These are phyloP conservation scores for Bombus huntii DNA, from an alignment of 1,140 invertebrate species.

Conservation along the genomic window DNA sequence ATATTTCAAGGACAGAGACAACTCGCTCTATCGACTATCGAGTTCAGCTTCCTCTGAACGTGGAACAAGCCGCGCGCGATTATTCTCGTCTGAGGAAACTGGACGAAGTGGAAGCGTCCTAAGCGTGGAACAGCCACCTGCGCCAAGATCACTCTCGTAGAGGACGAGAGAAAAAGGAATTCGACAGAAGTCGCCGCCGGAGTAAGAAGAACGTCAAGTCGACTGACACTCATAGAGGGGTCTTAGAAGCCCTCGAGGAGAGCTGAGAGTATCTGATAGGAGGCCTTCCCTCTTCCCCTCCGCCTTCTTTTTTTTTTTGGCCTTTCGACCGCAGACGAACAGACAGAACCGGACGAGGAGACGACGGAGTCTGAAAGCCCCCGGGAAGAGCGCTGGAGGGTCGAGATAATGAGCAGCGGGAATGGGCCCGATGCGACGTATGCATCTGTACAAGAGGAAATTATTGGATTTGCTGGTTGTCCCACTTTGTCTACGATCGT, in stretches of 20 bases:
- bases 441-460: constrained; percentile 48
- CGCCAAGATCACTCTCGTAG: background rate
- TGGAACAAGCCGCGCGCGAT: background rate
- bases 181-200: constrained; percentile 50
- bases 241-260: constrained; percentile 48
- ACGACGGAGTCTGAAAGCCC: constrained; percentile 59
- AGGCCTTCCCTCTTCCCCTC: constrained; percentile 23
- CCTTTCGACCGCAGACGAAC: constrained; percentile 48
- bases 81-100: constrained; percentile 18
- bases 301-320: background rate
- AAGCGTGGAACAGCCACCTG: constrained; percentile 26
- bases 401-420: constrained; percentile 64
- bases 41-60: too few species aligned
- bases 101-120: constrained; percentile 8
- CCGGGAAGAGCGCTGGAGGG: constrained; percentile 44
- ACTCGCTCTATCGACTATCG: background rate
- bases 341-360: constrained; percentile 60
- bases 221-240: constrained; percentile 53
- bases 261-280: constrained; percentile 54
- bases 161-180: constrained; percentile 49
- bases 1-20: background rate
- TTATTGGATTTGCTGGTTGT: constrained; percentile 22
- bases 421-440: constrained; percentile 43
- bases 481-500: constrained; percentile 1
- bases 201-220: constrained; percentile 41